Base-by-base conservation (phyloP, 1,140 invertebrate genomes). In the Geopemphigus sp. region DNA sequence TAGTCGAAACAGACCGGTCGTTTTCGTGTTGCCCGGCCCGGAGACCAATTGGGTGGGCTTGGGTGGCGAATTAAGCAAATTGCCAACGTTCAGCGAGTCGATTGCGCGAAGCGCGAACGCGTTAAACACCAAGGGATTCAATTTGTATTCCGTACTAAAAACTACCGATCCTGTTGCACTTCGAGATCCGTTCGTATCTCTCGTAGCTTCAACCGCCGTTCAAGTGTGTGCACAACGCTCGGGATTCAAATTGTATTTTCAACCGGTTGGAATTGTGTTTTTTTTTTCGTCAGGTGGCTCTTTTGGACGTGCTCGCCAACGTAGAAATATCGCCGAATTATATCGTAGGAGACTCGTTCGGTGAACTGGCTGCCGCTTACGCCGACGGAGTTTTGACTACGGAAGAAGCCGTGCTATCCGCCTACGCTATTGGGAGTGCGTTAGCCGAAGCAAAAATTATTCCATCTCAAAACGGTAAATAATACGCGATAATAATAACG, bases 301-400 rank as follows among this genome's bases (percentile, higher is more conserved):
- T 97, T 22, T 91, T 94, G 19, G 93, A 96, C 85, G 83, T 94
- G 1, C 84, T 97, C 0, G 19, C 24, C 24, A 24, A 26, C 12
- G 12, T 96, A 81, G 91, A 91, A 29, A 88, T 97, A 29, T 88
- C 91, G 80, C 90, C 91, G 8, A 93, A 96, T 85, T 93, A 91
- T 53, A 92, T 96, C 70, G 90, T 97, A 83, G 94, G 90, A 10
- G 94, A 96, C 84, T 95, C 94, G n/a, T 92, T 93, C 5, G 93
- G 93, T 32, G 93, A 95, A 86, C 84, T 95, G 29, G 94, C 93
- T 4, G 96, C 94, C 85, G 93, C 91, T 26, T 97, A 96, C 87
- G 93, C 93, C 47, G 94, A 96, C 86, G 93, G 92, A 1, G 91
- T 91, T 81, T 88, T 95, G 81, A 94, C 93, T 12, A 89, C 90